These are phyloP conservation scores for Polyommatus icarus DNA, from an alignment of 2,888 invertebrate species.

Conservation along the genomic window DNA sequence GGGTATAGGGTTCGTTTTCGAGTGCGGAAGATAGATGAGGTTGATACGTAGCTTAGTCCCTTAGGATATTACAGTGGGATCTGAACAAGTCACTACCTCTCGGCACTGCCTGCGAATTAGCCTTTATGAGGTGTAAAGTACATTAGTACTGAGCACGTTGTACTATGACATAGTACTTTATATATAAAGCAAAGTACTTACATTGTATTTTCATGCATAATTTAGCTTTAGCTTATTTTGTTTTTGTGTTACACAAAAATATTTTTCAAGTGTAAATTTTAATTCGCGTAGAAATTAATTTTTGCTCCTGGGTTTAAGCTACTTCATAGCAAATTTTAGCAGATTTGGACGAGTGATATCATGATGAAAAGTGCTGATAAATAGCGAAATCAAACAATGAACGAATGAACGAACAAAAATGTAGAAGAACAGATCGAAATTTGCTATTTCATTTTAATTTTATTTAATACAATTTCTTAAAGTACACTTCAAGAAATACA, in stretches of 20 bases:
- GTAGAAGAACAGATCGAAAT: background rate
- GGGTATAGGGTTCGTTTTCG: slow-evolving; percentile 33
- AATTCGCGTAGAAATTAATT: no score
- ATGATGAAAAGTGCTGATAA: no score
- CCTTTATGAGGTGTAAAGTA: slow-evolving; percentile 18
- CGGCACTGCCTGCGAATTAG: slow-evolving; percentile 37
- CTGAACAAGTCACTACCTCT: slow-evolving; percentile 45
- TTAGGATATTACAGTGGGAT: slow-evolving; percentile 45
- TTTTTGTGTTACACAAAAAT: no score
- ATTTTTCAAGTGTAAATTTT: no score
- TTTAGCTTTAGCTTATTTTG: no score
- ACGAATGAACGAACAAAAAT: no score
- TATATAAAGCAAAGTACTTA: no score
- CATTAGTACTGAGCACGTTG: background rate
- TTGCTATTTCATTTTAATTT: background rate
- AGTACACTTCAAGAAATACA: background rate
- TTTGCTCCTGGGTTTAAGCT: no score
- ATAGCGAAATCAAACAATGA: no score
- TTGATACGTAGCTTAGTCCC: slow-evolving; percentile 42
- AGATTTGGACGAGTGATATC: no score
- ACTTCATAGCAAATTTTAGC: no score
- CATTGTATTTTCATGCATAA: no score
- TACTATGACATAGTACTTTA: background rate
- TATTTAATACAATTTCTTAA: background rate
- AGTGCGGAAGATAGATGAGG: slow-evolving; percentile 32